Evolutionary conservation across 2,888 invertebrate species (phyloP).

Genomic region (Drosophila pegasa): DNA sequence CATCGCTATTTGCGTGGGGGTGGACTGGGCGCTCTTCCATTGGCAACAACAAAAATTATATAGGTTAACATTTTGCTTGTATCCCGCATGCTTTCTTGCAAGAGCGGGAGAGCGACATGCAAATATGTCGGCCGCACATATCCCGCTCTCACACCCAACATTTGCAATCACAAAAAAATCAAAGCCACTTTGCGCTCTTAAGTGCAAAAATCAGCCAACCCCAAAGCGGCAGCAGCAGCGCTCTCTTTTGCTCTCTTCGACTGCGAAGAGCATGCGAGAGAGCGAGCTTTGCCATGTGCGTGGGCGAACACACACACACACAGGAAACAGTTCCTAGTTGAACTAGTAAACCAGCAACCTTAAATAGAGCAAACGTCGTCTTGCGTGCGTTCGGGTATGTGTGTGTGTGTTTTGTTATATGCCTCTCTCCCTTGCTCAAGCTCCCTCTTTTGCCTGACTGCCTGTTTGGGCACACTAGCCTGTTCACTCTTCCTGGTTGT

Average conservation of each 20-base stretch:
- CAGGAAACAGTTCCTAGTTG: slow-evolving; percentile 61
- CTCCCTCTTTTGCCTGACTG: slow-evolving; percentile 9
- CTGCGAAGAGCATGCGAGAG: slow-evolving; percentile 11
- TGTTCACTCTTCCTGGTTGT: slow-evolving; percentile 32
- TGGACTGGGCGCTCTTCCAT: slow-evolving; percentile 10
- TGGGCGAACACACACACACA: slow-evolving; percentile 38
- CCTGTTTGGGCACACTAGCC: slow-evolving; percentile 8
- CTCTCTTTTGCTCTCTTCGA: slow-evolving; percentile 31
- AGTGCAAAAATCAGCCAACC: slow-evolving; percentile 69
- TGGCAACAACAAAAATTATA: slow-evolving; percentile 63
- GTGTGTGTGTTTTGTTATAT: slow-evolving; percentile 41
- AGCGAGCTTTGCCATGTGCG: slow-evolving; percentile 38
- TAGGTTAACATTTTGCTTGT: slow-evolving; percentile 66
- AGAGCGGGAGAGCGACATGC: slow-evolving; percentile 54
- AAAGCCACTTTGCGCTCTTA: slow-evolving; percentile 73
- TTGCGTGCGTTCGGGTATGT: slow-evolving; percentile 14
- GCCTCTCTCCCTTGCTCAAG: slow-evolving; percentile 30
- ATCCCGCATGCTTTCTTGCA: slow-evolving; percentile 43
- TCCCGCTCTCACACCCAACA: slow-evolving; percentile 25
- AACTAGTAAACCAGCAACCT: slow-evolving; percentile 78
- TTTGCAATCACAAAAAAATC: slow-evolving; percentile 48
- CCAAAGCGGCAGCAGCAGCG: slow-evolving; percentile 34
- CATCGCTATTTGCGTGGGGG: slow-evolving; percentile 32
- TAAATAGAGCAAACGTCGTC: slow-evolving; percentile 60
- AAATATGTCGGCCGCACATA: slow-evolving; percentile 56